phyloP scores from a whole-genome alignment of 1,140 invertebrate species.

The Saccostrea echinata region DNA sequence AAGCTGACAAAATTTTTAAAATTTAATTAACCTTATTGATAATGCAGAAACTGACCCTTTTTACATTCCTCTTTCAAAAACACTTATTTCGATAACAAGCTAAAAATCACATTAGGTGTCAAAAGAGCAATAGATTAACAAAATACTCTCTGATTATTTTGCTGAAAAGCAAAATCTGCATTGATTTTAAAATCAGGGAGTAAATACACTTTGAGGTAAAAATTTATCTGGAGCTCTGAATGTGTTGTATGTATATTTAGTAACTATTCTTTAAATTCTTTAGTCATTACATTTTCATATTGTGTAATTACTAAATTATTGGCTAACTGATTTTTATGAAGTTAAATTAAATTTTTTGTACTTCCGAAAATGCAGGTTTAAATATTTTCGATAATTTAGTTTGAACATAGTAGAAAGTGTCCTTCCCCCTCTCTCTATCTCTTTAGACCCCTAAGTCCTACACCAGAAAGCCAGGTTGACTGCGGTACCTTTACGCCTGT shows the following conservation, averaged over 20 bases:
- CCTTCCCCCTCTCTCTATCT: not conserved
- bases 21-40: no score
- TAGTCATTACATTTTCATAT: not conserved
- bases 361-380: no score
- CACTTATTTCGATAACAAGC: no score
- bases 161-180: no score
- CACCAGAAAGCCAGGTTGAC: constrained; percentile 15
- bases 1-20: no score
- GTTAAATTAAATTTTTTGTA: not conserved
- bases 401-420: not conserved
- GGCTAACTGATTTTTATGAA: constrained; percentile 27
- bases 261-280: not conserved
- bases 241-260: not conserved
- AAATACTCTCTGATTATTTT: no score
- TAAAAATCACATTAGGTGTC: no score
- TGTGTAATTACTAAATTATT: not conserved
- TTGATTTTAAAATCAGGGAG: no score
- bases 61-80: no score
- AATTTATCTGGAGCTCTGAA: not conserved
- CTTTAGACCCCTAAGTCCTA: constrained; percentile 34
- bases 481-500: constrained; percentile 12
- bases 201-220: no score
- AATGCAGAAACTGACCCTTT: no score
- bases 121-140: no score
- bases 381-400: constrained; percentile 14